Percentiles rank a stretch among this genome's conserved stretches.
Evolutionary conservation across 2,113 vertebrate genomes (phyloP).

Genomic region (Mesembrinibis cayennensis): DNA sequence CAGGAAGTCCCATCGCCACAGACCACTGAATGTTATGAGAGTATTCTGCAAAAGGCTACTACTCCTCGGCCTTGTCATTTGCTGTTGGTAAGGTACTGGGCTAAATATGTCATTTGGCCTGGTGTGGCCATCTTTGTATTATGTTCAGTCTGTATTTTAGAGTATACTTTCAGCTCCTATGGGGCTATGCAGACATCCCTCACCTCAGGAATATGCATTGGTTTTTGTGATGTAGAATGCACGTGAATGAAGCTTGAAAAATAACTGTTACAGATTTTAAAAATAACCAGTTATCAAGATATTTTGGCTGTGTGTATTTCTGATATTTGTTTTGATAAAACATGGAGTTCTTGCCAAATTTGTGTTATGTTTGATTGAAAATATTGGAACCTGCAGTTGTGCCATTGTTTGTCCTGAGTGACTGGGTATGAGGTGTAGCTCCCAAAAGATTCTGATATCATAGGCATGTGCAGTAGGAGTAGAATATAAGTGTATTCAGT

Average conservation of each 20-base stretch:
- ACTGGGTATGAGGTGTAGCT: neutral
- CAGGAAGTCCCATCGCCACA: neutral
- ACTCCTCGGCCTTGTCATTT: neutral
- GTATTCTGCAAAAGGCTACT: neutral
- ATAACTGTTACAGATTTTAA: neutral
- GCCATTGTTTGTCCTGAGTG: neutral
- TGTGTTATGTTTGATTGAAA: neutral
- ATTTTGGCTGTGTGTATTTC: neutral
- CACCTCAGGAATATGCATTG: neutral
- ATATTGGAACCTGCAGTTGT: neutral
- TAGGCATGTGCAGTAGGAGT: neutral
- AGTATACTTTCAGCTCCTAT: neutral
- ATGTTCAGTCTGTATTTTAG: neutral
- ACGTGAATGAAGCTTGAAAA: neutral
- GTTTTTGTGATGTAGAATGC: neutral
- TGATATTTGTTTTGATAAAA: neutral
- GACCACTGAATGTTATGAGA: neutral
- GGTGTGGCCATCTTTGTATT: neutral
- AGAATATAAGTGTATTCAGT: neutral
- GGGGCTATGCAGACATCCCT: neutral
- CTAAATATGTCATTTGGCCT: neutral
- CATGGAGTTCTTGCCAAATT: neutral
- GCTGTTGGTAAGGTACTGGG: neutral
- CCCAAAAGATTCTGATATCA: neutral
- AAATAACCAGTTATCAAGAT: neutral